These are phyloP conservation scores for Oryzias sinensis DNA, from an alignment of 2,797 vertebrate genomes.

Conservation along the genomic window DNA sequence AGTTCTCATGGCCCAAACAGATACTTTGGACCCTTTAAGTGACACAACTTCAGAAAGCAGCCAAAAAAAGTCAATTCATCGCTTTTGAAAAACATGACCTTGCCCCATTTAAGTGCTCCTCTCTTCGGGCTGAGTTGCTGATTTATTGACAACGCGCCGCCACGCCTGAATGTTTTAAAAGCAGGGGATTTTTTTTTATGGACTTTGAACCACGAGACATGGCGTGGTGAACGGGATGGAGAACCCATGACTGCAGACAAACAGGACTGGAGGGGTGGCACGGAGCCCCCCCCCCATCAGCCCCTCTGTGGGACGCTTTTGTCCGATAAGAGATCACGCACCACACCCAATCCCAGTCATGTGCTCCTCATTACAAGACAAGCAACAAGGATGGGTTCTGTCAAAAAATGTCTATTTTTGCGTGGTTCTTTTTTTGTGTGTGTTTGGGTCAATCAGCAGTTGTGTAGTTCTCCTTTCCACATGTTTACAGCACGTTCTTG, in stretches of 20 bases:
- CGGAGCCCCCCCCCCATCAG: constrained; percentile 32
- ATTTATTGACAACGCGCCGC: constrained; percentile 58
- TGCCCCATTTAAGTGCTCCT: constrained; percentile 20
- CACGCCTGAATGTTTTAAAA: constrained; percentile 38
- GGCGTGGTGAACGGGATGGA: constrained; percentile 58
- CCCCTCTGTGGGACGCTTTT: constrained; percentile 70
- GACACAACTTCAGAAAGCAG: neutral
- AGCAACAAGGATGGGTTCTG: constrained; percentile 61
- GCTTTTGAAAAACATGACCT: constrained; percentile 29
- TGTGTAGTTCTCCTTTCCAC: constrained; percentile 23
- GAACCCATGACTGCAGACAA: constrained; percentile 72
- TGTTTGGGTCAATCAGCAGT: constrained; percentile 16
- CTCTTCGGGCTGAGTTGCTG: constrained; percentile 54
- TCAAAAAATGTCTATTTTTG: neutral
- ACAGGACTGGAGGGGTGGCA: constrained; percentile 42
- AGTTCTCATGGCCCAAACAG: too few species aligned
- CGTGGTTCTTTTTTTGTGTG: constrained; percentile 14
- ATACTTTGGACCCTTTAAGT: too few species aligned
- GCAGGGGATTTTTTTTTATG: constrained; percentile 42
- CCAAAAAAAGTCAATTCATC: neutral
- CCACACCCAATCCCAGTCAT: constrained; percentile 73
- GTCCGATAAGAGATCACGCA: constrained; percentile 70
- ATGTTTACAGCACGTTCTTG: constrained; percentile 45
- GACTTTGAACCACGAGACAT: constrained; percentile 72
- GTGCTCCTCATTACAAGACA: constrained; percentile 63